Base-by-base conservation (phyloP, 1,140 invertebrate genomes). In the Bombus balteatus region DNA sequence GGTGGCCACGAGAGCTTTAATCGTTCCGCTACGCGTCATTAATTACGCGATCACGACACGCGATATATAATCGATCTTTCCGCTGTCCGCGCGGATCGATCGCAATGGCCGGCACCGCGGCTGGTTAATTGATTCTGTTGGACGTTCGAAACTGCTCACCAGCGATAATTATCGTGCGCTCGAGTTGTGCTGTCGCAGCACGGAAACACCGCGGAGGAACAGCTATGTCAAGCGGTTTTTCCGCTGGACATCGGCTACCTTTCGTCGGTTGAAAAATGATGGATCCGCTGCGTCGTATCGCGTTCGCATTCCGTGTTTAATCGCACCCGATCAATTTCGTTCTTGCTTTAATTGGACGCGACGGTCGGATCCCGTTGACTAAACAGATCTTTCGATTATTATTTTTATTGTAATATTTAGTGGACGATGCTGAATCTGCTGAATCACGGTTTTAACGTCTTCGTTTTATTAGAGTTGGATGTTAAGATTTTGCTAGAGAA, bases 11-110 rank as follows among this genome's bases (percentile, higher is more conserved):
- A 12, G 62, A 70, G 88, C 75, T 89, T 90, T 90, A 90, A 90
- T 87, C 88, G 88, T 78, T 37, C 66, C 70, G 79, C 68, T 77
- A 79, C 79, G 88, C 86, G 86, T 90, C 89, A 90, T 90, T 90
- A 90, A 90, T 90, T 90, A 90, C 86, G 73, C 88, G 86, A 90
- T 90, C 86, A 83, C 89, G 88, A 88, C 86, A 74, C 73, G 65
- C 72, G 88, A 83, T 90, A 88, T 85, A 85, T 84, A 90, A 90
- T 90, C 88, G 88, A 90, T 90, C 86, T 86, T 82, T 66, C 43
- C 83, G 74, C 57, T 84, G 80, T 79, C 83, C 62, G 28, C n/a
- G 76, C 74, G 85, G 85, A 89, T 82, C 88, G 85, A 85, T 89
- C 47, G 47, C 57, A 28, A 59, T 59, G 59, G 32, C 37, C 66